Percentiles rank a stretch among this genome's conserved stretches.
Evolutionary conservation across 2,113 vertebrate species (phyloP).

Genomic region (Coturnix japonica): DNA sequence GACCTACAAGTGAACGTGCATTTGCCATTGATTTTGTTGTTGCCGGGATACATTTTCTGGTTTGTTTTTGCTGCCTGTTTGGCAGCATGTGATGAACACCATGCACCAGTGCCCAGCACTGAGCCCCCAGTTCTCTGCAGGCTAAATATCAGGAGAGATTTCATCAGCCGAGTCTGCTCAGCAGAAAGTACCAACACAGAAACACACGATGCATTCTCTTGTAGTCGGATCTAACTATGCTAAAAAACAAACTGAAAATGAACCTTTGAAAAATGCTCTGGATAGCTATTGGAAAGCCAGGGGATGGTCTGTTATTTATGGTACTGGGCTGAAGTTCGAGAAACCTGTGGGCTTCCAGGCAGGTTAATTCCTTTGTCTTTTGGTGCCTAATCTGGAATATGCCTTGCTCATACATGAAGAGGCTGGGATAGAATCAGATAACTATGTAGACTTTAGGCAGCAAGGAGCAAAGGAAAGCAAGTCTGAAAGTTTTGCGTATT

Average conservation of each 20-base stretch:
- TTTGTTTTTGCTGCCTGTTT: neutral
- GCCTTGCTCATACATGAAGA: neutral
- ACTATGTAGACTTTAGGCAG: neutral
- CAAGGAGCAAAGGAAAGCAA: neutral
- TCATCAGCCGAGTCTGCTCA: neutral
- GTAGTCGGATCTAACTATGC: neutral
- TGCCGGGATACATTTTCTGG: neutral
- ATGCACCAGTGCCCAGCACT: fast-evolving
- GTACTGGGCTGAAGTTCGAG: neutral
- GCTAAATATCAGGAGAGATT: fast-evolving
- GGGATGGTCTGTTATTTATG: neutral
- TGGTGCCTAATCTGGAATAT: fast-evolving
- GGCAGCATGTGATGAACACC: neutral
- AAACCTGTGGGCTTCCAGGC: fast-evolving
- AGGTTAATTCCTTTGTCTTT: neutral
- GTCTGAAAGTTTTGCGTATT: neutral
- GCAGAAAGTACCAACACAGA: neutral
- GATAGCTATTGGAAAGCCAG: neutral
- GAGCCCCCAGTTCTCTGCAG: neutral
- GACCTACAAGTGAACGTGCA: neutral
- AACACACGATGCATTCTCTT: neutral
- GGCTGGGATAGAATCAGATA: neutral
- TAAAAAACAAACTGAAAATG: neutral
- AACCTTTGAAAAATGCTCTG: fast-evolving
- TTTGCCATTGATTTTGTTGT: neutral